Conservation (phyloP, 2,797 vertebrate species). For the Sandelia bainsii region DNA sequence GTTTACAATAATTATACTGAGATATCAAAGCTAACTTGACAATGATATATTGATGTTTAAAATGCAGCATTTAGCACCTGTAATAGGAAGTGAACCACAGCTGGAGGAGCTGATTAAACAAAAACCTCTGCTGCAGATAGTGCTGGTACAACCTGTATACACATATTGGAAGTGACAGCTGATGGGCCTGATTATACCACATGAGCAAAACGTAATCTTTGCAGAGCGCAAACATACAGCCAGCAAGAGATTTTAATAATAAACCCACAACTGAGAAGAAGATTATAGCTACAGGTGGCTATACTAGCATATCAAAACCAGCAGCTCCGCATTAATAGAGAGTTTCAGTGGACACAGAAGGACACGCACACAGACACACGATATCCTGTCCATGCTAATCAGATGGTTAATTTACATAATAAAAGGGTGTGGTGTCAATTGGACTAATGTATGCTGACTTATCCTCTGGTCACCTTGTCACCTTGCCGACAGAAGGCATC, state of each 20-base stretch:
- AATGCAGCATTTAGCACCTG: slow-evolving; percentile 11
- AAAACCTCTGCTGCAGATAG: not conserved
- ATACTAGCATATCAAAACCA: slow-evolving; percentile 14
- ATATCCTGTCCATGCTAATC: slow-evolving; percentile 39
- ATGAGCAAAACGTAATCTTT: not conserved
- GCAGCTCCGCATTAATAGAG: slow-evolving; percentile 21
- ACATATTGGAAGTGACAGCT: not conserved
- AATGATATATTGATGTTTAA: slow-evolving; percentile 28
- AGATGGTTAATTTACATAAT: slow-evolving; percentile 62
- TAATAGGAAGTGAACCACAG: not conserved
- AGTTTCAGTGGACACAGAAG: slow-evolving; percentile 4
- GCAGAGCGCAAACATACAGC: not conserved
- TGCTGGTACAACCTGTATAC: not conserved
- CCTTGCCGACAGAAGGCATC: slow-evolving; percentile 59
- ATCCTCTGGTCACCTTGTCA: slow-evolving; percentile 63
- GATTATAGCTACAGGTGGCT: not conserved
- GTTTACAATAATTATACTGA: slow-evolving; percentile 39
- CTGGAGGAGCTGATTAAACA: slow-evolving; percentile 10
- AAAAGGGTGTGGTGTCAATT: slow-evolving; percentile 55
- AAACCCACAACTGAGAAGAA: not conserved
- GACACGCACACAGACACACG: slow-evolving; percentile 7
- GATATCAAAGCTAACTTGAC: slow-evolving; percentile 37
- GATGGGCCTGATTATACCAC: not conserved
- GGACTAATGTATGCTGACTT: slow-evolving; percentile 63
- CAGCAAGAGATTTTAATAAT: not conserved